Conservation (phyloP, 37 sponge, comb jelly and placozoan genomes). For the Tethya wilhelma region DNA sequence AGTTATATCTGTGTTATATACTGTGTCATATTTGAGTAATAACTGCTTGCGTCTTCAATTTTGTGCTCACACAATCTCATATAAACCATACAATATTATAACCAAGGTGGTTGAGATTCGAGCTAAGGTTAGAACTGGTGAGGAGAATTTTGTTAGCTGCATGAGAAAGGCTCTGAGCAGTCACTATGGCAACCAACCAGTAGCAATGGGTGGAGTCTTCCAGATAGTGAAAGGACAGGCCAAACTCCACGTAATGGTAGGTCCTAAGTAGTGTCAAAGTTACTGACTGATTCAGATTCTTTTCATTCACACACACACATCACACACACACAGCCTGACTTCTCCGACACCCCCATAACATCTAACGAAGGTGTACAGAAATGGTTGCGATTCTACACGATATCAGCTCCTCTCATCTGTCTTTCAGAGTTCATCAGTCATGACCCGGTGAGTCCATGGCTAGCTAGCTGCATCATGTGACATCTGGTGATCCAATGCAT, state of each 20-base stretch:
- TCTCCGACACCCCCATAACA: constrained; percentile 81
- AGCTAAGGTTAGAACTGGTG: constrained; percentile 74
- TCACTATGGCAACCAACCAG: constrained; percentile 78
- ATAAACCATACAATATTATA: no score
- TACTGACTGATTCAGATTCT: no score
- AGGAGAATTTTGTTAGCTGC: constrained; percentile 87
- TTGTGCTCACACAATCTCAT: no score
- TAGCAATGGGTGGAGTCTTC: constrained; percentile 95
- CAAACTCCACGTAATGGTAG: constrained; percentile 93
- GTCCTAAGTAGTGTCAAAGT: neutral
- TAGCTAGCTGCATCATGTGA: neutral
- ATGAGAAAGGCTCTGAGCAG: constrained; percentile 78
- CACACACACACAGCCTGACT: constrained; percentile 71
- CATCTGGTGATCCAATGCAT: neutral
- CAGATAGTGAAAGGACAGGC: constrained; percentile 82
- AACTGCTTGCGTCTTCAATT: no score
- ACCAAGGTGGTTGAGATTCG: constrained; percentile 75
- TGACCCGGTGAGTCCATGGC: constrained; percentile 77
- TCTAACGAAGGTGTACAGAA: constrained; percentile 81
- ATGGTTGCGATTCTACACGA: constrained; percentile 91
- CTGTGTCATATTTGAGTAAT: no score
- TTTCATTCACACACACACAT: neutral
- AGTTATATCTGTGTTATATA: no score
- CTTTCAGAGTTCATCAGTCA: constrained; percentile 86
- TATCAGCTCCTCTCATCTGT: constrained; percentile 86